Base-by-base conservation (phyloP, 2,888 invertebrate species). In the Microplitis manilae region DNA sequence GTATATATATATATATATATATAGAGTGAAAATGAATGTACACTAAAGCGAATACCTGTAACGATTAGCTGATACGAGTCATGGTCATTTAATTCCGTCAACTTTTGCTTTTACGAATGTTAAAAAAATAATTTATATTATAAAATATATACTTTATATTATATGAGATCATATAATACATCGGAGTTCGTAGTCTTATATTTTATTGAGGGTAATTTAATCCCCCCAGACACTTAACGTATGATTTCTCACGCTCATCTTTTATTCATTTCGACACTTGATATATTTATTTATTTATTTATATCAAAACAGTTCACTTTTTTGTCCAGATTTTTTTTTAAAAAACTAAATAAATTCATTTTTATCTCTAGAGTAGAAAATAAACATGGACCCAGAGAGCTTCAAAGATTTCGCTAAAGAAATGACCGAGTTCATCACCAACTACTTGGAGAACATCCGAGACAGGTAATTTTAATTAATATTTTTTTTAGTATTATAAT, bases 401-500 rank as follows among this genome's bases (percentile, higher is more conserved):
- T 96, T 96, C 89, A 95, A 94, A 89, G 95, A 95, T 84, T 96
- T 96, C 88, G 97, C 97, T 79, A 96, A 96, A 90, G 96, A 96
- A 87, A 98, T 98, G 96, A 94, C 97, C 61, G 97, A 98, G 87
- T 98, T 96, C 90, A 96, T 98, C 79, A 95, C 96, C 7, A 94
- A 97, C 86, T 99, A 99, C 90, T 92, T 98, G 90, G 97, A 98
- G 90, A 97, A 96, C 85, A 97, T 99, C 84, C 93, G 97, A 88
- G 97, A 97, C 90, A 95, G 96, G 96, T 96, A 90, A 90, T 17
- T 62, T 89, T 83, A 69, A 40, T 61, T 68, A 69, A 76, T 73
- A n/a, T 30, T 65, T 59, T 50, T 69, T n/a, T 76, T 71, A 13
- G 17, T 8, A 50, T 62, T 50, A 20, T 59, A 61, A n/a, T 40